Evolutionary conservation across 37 sponge, comb jelly and placozoan species (phyloP).

Genomic region (Beroe forskalii): DNA sequence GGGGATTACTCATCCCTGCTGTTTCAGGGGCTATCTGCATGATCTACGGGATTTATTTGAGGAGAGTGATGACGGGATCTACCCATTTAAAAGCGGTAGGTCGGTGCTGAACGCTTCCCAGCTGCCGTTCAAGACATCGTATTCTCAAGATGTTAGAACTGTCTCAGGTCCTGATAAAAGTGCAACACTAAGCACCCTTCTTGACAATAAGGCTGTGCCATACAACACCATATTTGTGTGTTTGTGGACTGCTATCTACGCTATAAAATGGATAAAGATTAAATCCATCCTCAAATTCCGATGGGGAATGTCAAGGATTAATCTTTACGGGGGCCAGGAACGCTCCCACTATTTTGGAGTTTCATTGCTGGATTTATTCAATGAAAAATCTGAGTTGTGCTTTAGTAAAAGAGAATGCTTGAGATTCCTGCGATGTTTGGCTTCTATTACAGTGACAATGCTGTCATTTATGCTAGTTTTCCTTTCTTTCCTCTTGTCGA

Average conservation of each 20-base stretch:
- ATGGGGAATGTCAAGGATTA: slow-evolving; percentile 7
- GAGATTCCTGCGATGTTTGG: neutral
- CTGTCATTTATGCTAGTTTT: neutral
- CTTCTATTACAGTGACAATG: neutral
- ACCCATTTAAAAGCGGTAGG: no score
- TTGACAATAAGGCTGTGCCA: slow-evolving; percentile 16
- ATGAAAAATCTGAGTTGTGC: neutral
- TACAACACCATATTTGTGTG: slow-evolving; percentile 6
- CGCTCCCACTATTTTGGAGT: neutral
- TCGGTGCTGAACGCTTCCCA: no score
- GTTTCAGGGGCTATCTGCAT: neutral
- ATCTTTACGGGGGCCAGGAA: neutral
- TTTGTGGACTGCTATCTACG: neutral
- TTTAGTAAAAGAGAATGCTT: neutral
- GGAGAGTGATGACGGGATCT: no score
- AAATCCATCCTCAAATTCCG: neutral
- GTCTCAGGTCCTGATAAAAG: no score
- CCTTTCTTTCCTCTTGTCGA: neutral
- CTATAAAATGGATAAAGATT: neutral
- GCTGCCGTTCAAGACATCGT: no score
- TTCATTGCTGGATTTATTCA: neutral
- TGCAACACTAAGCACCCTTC: neutral
- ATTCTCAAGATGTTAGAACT: no score
- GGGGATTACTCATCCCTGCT: slow-evolving; percentile 15
- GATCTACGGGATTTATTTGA: slow-evolving; percentile 37